Percentiles rank a stretch among this genome's conserved stretches.
Evolutionary conservation across 1,140 invertebrate genomes (phyloP).

Genomic region (Drosophila nigrodunni): DNA sequence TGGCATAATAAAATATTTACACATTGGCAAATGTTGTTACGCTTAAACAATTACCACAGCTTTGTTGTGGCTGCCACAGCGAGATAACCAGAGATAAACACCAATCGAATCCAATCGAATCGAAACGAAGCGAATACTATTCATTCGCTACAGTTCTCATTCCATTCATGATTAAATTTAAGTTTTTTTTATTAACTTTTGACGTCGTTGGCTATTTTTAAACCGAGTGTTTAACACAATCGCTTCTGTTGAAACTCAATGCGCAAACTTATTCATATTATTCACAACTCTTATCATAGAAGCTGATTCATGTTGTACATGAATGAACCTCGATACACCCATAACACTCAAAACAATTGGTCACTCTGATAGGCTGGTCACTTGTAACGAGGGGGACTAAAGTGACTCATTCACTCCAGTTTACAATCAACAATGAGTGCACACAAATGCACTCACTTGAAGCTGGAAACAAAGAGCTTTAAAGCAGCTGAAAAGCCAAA

Average conservation of each 20-base stretch:
- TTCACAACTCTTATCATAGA: constrained; percentile 22
- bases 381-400: background rate
- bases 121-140: background rate
- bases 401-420: constrained; percentile 12
- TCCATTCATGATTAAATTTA: background rate
- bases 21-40: constrained; percentile 51
- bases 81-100: constrained; percentile 5
- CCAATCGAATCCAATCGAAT: background rate
- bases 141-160: constrained; percentile 1
- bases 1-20: constrained; percentile 70
- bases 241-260: background rate
- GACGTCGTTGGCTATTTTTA: background rate
- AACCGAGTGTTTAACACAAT: background rate
- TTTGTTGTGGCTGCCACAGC: constrained; percentile 33
- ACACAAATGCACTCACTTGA: constrained; percentile 34
- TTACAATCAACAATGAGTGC: constrained; percentile 6
- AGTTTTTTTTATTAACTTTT: constrained; percentile 2
- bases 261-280: background rate
- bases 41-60: constrained; percentile 48
- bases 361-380: constrained; percentile 6
- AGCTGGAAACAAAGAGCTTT: constrained; percentile 7
- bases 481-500: background rate
- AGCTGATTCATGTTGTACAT: constrained; percentile 18
- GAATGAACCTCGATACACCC: constrained; percentile 1
- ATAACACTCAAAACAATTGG: constrained; percentile 5